Evolutionary conservation across 2,888 invertebrate species (phyloP).

Genomic region (Watsonalla cultraria): DNA sequence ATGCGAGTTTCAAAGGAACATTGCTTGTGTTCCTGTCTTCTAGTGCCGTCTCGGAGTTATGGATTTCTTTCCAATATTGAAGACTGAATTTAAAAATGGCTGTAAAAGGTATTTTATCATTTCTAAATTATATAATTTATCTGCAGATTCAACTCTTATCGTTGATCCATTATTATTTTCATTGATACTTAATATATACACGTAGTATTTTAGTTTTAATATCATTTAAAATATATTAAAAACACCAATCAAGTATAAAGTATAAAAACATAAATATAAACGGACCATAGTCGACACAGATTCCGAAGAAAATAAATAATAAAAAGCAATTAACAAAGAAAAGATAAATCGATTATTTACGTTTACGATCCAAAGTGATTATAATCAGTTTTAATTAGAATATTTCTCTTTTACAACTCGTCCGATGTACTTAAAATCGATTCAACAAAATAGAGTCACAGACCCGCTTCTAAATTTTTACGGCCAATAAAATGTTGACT

Average conservation of each 20-base stretch:
- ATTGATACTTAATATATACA: not conserved
- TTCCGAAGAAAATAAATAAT: not conserved
- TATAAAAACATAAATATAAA: not conserved
- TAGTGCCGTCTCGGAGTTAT: too few species aligned
- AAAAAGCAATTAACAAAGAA: slow-evolving; percentile 1
- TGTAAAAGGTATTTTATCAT: too few species aligned
- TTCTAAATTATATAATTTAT: too few species aligned
- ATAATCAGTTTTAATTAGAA: slow-evolving; percentile 45
- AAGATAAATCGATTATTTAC: slow-evolving; percentile 3
- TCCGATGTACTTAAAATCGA: slow-evolving; percentile 48
- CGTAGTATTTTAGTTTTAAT: not conserved
- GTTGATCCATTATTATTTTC: too few species aligned
- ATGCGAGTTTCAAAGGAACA: not conserved
- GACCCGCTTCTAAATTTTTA: slow-evolving; percentile 66
- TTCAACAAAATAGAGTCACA: slow-evolving; percentile 48
- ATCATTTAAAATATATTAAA: not conserved
- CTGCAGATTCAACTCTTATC: too few species aligned
- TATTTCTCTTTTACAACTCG: slow-evolving; percentile 25
- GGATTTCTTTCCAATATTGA: too few species aligned
- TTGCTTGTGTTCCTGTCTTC: too few species aligned
- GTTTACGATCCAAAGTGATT: slow-evolving; percentile 40
- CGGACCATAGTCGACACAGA: not conserved
- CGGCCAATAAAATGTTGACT: slow-evolving; percentile 71
- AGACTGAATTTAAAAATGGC: too few species aligned
- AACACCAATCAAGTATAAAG: not conserved